Base-by-base conservation (phyloP, 2,888 invertebrate species). In the Creontiades dilutus region DNA sequence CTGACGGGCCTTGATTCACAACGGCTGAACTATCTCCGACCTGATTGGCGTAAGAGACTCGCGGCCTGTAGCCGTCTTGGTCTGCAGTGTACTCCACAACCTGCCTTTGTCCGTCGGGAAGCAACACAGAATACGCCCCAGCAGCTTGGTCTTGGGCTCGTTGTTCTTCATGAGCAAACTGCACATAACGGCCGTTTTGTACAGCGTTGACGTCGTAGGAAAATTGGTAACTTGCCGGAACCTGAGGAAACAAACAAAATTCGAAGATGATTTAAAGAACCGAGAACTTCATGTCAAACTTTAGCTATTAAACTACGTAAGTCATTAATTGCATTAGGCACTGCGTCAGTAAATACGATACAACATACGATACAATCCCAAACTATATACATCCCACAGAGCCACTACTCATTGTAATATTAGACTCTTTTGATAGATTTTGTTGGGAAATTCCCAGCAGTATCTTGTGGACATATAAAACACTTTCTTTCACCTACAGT, bases 101-200 rank as follows among this genome's bases (percentile, higher is more conserved):
- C 94, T 97, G 97, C 94, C 96, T 97, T 94, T 97, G 96, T 93
- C 97, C 97, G 94, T 97, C 97, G 91, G 97, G 97, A 93, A 97
- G 95, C 92, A 97, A 94, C 93, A 97, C 97, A 94, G 97, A 96
- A 95, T 97, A 97, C 94, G 96, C 96, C 93, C 97, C 97, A 93
- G 95, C 96, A 92, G 97, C 96, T 92, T 95, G 94, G 94, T 97
- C 97, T 92, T 97, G 97, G 93, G 97, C 96, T 91, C 97, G 95
- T 93, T 95, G 95, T 94, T 97, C 97, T 92, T 96, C 96, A 94
- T 97, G 97, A 93, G 97, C 96, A 94, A 97, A 97, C 93, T 96
- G 96, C 9, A 68, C 68, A 3, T 23, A 27, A 93, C 96, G 95
- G 93, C 96, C 96, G 93, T 95, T 95, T 94, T 96, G 95, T 92